phyloP scores from a whole-genome alignment of 2,888 invertebrate species.

The Agrilus mali region DNA sequence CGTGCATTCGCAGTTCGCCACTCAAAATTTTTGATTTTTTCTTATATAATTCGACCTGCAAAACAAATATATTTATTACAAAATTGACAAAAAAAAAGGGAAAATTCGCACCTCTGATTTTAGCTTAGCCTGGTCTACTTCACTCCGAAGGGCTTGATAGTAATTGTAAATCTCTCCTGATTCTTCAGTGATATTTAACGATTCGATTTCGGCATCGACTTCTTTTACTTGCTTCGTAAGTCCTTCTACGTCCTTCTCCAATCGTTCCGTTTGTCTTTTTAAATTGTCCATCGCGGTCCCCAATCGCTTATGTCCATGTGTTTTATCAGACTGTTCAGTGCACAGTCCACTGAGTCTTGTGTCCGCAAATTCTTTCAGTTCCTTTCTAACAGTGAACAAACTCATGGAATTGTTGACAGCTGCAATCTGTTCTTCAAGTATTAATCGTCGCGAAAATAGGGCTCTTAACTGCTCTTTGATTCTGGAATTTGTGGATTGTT shows the following conservation, averaged over 20 bases:
- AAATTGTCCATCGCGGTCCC: conserved; percentile 21
- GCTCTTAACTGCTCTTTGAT: conserved; percentile 1
- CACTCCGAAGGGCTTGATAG: too few relatives aligned
- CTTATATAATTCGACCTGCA: conserved; percentile 17
- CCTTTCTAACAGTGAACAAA: conserved; percentile 15
- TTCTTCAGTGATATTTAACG: neutral
- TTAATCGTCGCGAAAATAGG: neutral
- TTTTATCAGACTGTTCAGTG: conserved; percentile 19
- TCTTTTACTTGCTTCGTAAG: conserved; percentile 19
- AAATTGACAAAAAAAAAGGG: neutral
- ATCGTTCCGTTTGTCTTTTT: conserved; percentile 18
- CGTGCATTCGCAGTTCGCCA: conserved; percentile 20
- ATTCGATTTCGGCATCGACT: conserved; percentile 8
- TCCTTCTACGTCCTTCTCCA: conserved; percentile 17
- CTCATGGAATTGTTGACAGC: too few relatives aligned
- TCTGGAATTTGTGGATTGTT: neutral
- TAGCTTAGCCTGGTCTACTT: neutral
- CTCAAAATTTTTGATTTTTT: conserved; percentile 18
- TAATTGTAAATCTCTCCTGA: too few relatives aligned
- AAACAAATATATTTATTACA: neutral
- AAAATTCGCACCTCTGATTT: neutral
- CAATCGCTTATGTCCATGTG: conserved; percentile 20
- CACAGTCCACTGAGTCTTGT: conserved; percentile 23
- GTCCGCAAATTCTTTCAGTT: conserved; percentile 24
- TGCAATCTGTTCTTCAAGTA: too few relatives aligned